Evolutionary conservation across 1,140 invertebrate genomes (phyloP).

Genomic region (Zaprionus inermis): DNA sequence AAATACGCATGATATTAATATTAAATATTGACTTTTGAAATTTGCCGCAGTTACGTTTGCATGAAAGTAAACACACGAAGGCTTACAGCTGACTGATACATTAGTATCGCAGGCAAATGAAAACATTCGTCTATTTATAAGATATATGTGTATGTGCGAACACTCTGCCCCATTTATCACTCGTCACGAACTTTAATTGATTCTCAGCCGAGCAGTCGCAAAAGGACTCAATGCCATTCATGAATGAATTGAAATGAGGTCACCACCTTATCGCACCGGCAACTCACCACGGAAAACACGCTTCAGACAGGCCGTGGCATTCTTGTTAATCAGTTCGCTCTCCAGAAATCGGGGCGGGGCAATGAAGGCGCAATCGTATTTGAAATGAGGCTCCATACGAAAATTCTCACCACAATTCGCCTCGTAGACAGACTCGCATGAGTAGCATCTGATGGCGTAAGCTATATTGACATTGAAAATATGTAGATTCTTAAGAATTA

Average conservation of each 20-base stretch:
- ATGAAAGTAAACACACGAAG: neutral
- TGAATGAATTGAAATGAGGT: slow-evolving; percentile 3
- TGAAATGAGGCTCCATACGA: slow-evolving; percentile 72
- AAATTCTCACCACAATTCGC: slow-evolving; percentile 71
- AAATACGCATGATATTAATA: too few species aligned
- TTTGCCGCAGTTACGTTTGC: slow-evolving; percentile 1
- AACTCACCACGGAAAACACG: slow-evolving; percentile 65
- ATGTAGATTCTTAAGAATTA: slow-evolving; percentile 31
- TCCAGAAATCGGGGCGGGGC: slow-evolving; percentile 72
- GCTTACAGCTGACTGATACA: neutral
- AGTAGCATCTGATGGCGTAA: slow-evolving; percentile 74
- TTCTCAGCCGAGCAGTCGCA: neutral
- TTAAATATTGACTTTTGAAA: too few species aligned
- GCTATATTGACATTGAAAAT: slow-evolving; percentile 74
- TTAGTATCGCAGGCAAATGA: neutral
- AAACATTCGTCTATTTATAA: neutral
- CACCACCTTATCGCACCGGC: neutral
- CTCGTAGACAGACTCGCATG: slow-evolving; percentile 77
- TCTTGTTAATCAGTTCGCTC: slow-evolving; percentile 53
- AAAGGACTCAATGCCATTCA: slow-evolving; percentile 2
- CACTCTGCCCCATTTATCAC: neutral
- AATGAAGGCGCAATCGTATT: slow-evolving; percentile 72
- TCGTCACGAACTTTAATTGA: neutral
- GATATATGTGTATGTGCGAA: neutral
- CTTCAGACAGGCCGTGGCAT: slow-evolving; percentile 79